These are phyloP conservation scores for Caerostris darwini DNA, from an alignment of 1,140 invertebrate species.

Conservation along the genomic window DNA sequence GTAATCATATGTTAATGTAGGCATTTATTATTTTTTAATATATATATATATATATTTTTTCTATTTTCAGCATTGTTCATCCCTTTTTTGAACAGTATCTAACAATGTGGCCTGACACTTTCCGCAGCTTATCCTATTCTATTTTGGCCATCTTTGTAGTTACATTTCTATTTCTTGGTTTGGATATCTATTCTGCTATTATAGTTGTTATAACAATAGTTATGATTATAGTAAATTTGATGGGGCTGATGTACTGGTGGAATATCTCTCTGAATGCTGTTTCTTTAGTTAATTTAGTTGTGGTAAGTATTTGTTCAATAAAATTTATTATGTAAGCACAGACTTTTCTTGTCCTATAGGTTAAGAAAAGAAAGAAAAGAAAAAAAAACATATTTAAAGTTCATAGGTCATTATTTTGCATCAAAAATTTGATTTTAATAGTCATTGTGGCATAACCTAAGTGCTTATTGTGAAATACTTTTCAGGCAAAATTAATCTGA, in stretches of 20 bases:
- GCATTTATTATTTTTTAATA: background rate
- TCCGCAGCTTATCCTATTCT: conserved; percentile 83
- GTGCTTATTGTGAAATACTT: no score
- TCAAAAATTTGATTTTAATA: no score
- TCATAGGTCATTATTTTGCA: no score
- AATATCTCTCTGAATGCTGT: conserved; percentile 85
- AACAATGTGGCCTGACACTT: conserved; percentile 83
- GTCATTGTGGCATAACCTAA: no score
- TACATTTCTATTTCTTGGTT: conserved; percentile 84
- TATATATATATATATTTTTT: conserved; percentile 76
- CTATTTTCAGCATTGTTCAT: conserved; percentile 82
- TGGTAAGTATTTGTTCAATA: conserved; percentile 81
- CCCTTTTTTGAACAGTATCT: conserved; percentile 86
- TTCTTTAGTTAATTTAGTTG: conserved; percentile 85
- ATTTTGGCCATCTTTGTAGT: conserved; percentile 84
- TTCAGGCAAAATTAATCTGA: no score
- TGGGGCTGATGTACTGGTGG: conserved; percentile 85
- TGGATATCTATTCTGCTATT: conserved; percentile 84
- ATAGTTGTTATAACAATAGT: conserved; percentile 84
- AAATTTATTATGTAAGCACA: no score
- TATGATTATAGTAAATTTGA: conserved; percentile 84
- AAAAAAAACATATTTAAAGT: no score
- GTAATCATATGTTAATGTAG: no score
- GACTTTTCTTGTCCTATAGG: no score
- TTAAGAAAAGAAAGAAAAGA: no score